Percentiles rank a stretch among this genome's conserved stretches.
These are phyloP conservation scores for Clanis bilineata DNA, from an alignment of 2,888 invertebrate species.

Conservation along the genomic window DNA sequence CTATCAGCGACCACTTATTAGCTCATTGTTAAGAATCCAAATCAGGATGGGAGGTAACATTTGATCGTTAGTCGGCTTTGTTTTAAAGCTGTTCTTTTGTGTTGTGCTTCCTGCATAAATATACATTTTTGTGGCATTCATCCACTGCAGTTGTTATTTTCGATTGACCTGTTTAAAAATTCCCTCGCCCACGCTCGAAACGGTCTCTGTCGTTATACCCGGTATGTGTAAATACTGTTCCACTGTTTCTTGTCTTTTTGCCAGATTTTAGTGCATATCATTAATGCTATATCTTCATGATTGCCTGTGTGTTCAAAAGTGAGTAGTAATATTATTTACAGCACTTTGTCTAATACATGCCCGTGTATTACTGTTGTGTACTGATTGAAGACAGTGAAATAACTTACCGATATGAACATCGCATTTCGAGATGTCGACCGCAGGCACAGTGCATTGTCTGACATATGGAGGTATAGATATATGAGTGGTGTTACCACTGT, in stretches of 20 bases:
- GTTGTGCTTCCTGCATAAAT: neutral
- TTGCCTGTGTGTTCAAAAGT: neutral
- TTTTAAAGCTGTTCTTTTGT: neutral
- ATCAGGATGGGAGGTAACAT: too few species aligned
- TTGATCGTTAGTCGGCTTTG: neutral
- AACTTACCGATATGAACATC: too few species aligned
- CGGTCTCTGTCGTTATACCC: neutral
- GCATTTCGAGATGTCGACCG: too few species aligned
- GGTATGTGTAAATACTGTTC: neutral
- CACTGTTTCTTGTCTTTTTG: neutral
- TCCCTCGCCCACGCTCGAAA: slow-evolving; percentile 26
- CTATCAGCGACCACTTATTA: too few species aligned
- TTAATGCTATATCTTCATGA: neutral
- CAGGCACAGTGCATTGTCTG: too few species aligned
- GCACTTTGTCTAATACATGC: too few species aligned
- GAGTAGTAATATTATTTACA: neutral
- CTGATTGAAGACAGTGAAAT: too few species aligned
- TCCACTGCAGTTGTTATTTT: slow-evolving; percentile 34
- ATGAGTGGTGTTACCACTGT: too few species aligned
- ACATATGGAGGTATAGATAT: too few species aligned
- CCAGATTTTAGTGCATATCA: neutral
- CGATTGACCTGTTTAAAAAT: slow-evolving; percentile 40
- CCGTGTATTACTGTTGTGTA: too few species aligned
- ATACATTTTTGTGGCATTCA: slow-evolving; percentile 19
- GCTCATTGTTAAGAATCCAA: too few species aligned